Conservation (phyloP, 2,797 vertebrate species). For the Eospalax fontanierii region DNA sequence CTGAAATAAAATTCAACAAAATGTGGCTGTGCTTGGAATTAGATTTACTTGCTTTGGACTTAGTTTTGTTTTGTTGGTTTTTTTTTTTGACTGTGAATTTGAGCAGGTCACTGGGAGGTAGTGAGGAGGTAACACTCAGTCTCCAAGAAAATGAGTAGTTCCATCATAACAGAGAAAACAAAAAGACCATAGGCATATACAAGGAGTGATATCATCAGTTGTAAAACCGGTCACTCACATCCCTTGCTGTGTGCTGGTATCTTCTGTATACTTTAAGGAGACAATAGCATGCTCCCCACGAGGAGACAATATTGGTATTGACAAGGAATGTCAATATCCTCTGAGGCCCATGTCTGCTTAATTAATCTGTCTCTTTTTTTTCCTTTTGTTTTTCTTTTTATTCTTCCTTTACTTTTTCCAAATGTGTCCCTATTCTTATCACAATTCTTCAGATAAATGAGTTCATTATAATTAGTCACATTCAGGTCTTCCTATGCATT, state of each 20-base stretch:
- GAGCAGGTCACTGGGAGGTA: background rate
- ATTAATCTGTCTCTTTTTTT: no score
- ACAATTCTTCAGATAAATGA: background rate
- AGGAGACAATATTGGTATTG: background rate
- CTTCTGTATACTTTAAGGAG: background rate
- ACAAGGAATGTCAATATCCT: background rate
- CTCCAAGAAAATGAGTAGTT: background rate
- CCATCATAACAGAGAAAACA: background rate
- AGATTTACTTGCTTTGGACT: background rate
- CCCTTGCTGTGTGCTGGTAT: background rate
- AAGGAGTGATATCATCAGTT: background rate
- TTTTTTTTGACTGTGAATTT: background rate
- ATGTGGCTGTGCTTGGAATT: background rate
- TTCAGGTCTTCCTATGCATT: background rate
- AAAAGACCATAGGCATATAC: background rate
- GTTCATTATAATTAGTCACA: background rate
- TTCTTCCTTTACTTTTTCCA: background rate
- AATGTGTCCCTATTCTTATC: background rate
- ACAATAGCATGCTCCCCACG: background rate
- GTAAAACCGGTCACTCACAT: background rate
- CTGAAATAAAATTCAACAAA: slow-evolving; percentile 24
- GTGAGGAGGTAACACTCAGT: background rate
- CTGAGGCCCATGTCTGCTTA: background rate
- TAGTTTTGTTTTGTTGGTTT: background rate
- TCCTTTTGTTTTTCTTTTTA: no score